Evolutionary conservation across 1,140 invertebrate species (phyloP).

Genomic region (Melipona quadrifasciata): DNA sequence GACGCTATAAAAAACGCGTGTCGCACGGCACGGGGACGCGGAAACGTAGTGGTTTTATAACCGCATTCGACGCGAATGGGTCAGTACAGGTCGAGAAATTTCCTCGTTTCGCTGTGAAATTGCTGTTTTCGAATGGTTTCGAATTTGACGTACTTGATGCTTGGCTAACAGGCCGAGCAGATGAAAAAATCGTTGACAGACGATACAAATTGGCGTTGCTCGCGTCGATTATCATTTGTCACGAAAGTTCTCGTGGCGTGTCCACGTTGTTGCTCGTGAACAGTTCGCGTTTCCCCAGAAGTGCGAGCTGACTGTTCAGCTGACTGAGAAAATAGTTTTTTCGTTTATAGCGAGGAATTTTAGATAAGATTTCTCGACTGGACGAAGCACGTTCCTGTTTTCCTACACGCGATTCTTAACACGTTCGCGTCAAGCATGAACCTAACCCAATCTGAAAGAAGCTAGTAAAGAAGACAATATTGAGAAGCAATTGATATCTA

Average conservation of each 20-base stretch:
- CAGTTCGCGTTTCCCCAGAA: too few species aligned
- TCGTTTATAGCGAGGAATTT: too few species aligned
- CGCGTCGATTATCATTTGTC: background rate
- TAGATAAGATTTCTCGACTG: too few species aligned
- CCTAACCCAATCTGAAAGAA: too few species aligned
- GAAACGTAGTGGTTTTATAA: conserved; percentile 29
- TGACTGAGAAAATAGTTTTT: too few species aligned
- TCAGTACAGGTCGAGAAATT: background rate
- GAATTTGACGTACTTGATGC: background rate
- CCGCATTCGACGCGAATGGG: background rate
- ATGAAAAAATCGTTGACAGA: background rate
- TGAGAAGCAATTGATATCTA: too few species aligned
- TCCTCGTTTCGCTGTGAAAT: background rate
- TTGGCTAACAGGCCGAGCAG: background rate
- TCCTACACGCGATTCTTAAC: too few species aligned
- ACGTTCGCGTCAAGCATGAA: too few species aligned
- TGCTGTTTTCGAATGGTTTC: background rate
- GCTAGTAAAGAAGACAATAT: too few species aligned
- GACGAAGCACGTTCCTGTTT: too few species aligned
- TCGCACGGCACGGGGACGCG: background rate
- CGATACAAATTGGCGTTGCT: background rate
- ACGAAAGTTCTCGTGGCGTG: background rate
- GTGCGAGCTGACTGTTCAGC: too few species aligned
- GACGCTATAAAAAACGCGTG: conserved; percentile 7
- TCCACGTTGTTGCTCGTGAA: too few species aligned